phyloP scores from a whole-genome alignment of 1,140 invertebrate species.

The Drosophila setifemur region DNA sequence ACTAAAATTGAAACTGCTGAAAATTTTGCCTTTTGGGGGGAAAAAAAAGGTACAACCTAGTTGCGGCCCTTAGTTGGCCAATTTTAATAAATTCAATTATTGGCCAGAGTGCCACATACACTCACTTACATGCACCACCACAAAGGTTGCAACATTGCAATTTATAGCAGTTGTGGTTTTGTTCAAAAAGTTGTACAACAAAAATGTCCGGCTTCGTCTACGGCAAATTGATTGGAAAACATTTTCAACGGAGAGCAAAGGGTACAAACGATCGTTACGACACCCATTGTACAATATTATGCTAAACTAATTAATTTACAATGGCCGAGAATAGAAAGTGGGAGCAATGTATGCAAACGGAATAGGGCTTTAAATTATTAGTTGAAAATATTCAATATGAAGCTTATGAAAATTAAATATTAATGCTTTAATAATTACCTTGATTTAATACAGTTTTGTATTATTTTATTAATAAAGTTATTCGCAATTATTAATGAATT shows the following conservation, averaged over 20 bases:
- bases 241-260: slow-evolving; percentile 1
- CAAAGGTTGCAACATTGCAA: slow-evolving; percentile 16
- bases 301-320: slow-evolving; percentile 10
- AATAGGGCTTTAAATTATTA: not conserved
- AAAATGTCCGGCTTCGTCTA: slow-evolving; percentile 20
- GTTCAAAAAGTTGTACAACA: slow-evolving; percentile 44
- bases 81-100: slow-evolving; percentile 62
- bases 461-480: not conserved
- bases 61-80: slow-evolving; percentile 28
- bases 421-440: too few species aligned
- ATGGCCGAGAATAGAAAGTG: not conserved
- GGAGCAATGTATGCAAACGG: not conserved
- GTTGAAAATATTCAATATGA: too few species aligned
- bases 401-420: too few species aligned
- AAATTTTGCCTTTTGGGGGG: slow-evolving; percentile 29
- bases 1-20: slow-evolving; percentile 62
- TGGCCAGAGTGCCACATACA: not conserved
- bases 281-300: slow-evolving; percentile 18
- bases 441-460: not conserved
- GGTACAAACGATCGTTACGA: not conserved
- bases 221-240: slow-evolving; percentile 62
- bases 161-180: slow-evolving; percentile 21
- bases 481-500: too few species aligned
- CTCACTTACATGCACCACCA: not conserved
- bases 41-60: slow-evolving; percentile 9